Evolutionary conservation across 2,888 invertebrate species (phyloP).

Genomic region (Ormyrus pomaceus): DNA sequence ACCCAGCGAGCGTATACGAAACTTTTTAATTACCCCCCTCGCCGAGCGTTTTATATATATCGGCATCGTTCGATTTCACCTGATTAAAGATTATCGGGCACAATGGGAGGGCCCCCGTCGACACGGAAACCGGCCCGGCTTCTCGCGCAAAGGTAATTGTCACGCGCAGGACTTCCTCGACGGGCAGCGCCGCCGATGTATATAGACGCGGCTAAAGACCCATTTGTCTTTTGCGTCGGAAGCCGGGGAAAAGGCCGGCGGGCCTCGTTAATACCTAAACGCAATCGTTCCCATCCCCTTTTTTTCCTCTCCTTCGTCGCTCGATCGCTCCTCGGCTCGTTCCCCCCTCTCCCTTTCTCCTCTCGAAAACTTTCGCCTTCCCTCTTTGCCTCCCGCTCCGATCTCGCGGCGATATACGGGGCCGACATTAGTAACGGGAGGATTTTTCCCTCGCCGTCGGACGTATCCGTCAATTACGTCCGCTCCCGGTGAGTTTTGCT

Average conservation of each 20-base stretch:
- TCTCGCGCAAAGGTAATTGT: constrained; percentile 14
- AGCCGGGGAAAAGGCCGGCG: constrained; percentile 10
- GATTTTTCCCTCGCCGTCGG: neutral
- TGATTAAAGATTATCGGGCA: neutral
- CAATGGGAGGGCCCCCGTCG: neutral
- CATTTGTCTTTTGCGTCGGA: constrained; percentile 33
- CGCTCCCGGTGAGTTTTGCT: neutral
- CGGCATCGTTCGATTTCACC: neutral
- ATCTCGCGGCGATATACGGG: neutral
- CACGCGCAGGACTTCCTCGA: neutral
- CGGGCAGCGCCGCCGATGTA: neutral
- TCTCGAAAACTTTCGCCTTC: constrained; percentile 1
- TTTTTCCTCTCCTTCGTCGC: constrained; percentile 17
- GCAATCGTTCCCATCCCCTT: constrained; percentile 36
- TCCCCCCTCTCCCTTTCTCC: constrained; percentile 32
- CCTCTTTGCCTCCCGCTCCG: constrained; percentile 56
- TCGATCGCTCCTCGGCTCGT: neutral
- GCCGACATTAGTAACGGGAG: constrained; percentile 7
- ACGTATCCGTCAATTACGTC: constrained; percentile 19
- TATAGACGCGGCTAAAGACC: neutral
- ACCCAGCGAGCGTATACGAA: neutral
- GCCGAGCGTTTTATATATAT: neutral
- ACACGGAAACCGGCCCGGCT: neutral
- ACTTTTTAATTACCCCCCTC: neutral
- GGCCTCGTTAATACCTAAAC: constrained; percentile 20